Evolutionary conservation across 2,888 invertebrate species (phyloP).

Genomic region (Incurvaria masculella): DNA sequence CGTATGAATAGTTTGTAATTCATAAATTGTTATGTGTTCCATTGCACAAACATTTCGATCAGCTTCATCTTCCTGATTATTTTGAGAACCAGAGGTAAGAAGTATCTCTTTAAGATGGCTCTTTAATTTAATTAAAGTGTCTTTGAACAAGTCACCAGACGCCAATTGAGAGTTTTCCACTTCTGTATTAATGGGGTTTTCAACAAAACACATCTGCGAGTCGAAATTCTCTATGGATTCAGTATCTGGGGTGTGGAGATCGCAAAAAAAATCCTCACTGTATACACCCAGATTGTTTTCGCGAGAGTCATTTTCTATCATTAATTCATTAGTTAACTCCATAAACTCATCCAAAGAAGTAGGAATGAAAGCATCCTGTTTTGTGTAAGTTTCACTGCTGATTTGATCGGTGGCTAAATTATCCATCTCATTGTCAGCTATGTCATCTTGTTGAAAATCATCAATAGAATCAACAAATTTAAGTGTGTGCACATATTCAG

Average conservation of each 20-base stretch:
- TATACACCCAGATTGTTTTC: slow-evolving; percentile 19
- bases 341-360: slow-evolving; percentile 45
- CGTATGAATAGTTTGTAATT: slow-evolving; percentile 22
- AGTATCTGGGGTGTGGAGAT: slow-evolving; percentile 40
- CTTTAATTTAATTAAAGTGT: slow-evolving; percentile 36
- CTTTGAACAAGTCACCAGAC: slow-evolving; percentile 27
- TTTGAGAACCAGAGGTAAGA: slow-evolving; percentile 24
- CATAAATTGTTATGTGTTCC: slow-evolving; percentile 45
- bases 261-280: slow-evolving; percentile 22
- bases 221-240: slow-evolving; percentile 36
- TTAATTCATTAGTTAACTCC: slow-evolving; percentile 39
- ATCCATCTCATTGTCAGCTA: slow-evolving; percentile 19
- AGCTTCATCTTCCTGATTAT: slow-evolving; percentile 17
- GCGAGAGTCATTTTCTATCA: slow-evolving; percentile 23
- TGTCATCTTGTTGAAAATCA: slow-evolving; percentile 13
- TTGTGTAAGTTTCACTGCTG: slow-evolving; percentile 48
- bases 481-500: slow-evolving; percentile 15
- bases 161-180: slow-evolving; percentile 19
- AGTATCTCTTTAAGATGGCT: slow-evolving; percentile 34
- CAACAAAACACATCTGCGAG: background rate
- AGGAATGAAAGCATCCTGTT: slow-evolving; percentile 29
- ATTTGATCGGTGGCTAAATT: slow-evolving; percentile 29
- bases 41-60: slow-evolving; percentile 31
- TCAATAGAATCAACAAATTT: slow-evolving; percentile 29
- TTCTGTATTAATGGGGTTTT: slow-evolving; percentile 11